These are phyloP conservation scores for Bhutanitis thaidina DNA, from an alignment of 2,888 invertebrate genomes.

Conservation along the genomic window DNA sequence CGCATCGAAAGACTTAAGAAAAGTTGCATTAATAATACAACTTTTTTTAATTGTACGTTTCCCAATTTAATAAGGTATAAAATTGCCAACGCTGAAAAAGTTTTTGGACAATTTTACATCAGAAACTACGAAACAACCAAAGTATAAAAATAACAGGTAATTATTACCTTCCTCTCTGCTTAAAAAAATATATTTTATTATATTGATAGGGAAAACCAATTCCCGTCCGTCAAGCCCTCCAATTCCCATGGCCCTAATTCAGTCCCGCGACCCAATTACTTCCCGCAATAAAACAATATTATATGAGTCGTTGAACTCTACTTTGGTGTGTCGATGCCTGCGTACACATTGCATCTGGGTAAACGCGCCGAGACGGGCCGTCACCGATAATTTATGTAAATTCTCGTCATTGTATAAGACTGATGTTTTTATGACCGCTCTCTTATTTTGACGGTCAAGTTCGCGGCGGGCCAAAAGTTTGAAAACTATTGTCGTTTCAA, in stretches of 20 bases:
- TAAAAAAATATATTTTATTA: too few relatives aligned
- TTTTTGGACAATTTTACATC: too few relatives aligned
- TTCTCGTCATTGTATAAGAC: conserved; percentile 72
- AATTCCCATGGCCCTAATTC: conserved; percentile 49
- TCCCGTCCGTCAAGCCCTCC: conserved; percentile 46
- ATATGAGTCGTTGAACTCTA: conserved; percentile 71
- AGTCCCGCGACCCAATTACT: conserved; percentile 72
- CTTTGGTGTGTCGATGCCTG: conserved; percentile 48
- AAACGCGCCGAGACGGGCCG: conserved; percentile 59
- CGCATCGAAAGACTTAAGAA: too few relatives aligned
- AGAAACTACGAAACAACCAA: too few relatives aligned
- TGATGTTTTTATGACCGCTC: conserved; percentile 67
- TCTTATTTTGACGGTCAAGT: conserved; percentile 76
- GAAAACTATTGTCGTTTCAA: conserved; percentile 46
- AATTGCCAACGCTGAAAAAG: too few relatives aligned
- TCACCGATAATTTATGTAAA: conserved; percentile 78
- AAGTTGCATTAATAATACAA: too few relatives aligned
- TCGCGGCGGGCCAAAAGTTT: conserved; percentile 60
- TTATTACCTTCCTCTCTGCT: background rate
- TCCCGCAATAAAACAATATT: conserved; percentile 72
- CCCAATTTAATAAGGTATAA: too few relatives aligned
- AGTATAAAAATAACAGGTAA: too few relatives aligned
- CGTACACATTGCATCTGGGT: conserved; percentile 70
- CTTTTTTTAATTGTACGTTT: too few relatives aligned
- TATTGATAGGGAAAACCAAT: too few relatives aligned